A percentile compares a stretch with the other conserved stretches of the same genome.
Conservation (phyloP, 2,113 vertebrate genomes). For the Eidolon helvum region DNA sequence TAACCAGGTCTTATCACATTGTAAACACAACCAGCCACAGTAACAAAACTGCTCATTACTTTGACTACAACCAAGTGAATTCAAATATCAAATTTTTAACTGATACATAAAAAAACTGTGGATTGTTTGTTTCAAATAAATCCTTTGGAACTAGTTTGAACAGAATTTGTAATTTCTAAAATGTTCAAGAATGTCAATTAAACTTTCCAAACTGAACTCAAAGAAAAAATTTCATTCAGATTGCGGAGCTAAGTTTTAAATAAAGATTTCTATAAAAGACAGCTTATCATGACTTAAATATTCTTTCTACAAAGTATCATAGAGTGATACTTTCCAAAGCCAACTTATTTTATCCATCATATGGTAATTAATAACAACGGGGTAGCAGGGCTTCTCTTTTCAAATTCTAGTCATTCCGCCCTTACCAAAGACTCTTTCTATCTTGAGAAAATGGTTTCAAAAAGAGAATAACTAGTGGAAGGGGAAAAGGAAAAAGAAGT, state of each 20-base stretch:
- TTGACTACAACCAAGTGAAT: neutral
- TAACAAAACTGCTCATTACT: neutral
- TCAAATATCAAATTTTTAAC: neutral
- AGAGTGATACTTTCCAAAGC: slow-evolving; percentile 49
- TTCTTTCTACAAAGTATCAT: slow-evolving; percentile 60
- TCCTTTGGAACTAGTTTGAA: neutral
- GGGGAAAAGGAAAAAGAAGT: slow-evolving; percentile 76
- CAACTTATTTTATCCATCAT: slow-evolving; percentile 46
- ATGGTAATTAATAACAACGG: slow-evolving; percentile 64
- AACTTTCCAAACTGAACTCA: slow-evolving; percentile 13
- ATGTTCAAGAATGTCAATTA: neutral
- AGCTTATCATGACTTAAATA: neutral
- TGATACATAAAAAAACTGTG: neutral
- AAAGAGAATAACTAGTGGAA: slow-evolving; percentile 61
- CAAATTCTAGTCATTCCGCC: slow-evolving; percentile 65
- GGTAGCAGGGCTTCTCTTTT: slow-evolving; percentile 48
- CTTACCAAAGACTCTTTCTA: slow-evolving; percentile 51
- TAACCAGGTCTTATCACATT: neutral
- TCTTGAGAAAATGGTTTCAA: slow-evolving; percentile 46
- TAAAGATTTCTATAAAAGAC: slow-evolving; percentile 43
- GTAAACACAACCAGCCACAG: neutral
- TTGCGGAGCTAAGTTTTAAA: slow-evolving; percentile 33
- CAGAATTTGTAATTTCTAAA: slow-evolving; percentile 24
- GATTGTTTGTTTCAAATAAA: neutral
- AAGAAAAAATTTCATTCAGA: slow-evolving; percentile 28